Percentiles rank a stretch among this genome's conserved stretches.
phyloP scores from a whole-genome alignment of 1,140 invertebrate species.

The Hormaphis cornu region DNA sequence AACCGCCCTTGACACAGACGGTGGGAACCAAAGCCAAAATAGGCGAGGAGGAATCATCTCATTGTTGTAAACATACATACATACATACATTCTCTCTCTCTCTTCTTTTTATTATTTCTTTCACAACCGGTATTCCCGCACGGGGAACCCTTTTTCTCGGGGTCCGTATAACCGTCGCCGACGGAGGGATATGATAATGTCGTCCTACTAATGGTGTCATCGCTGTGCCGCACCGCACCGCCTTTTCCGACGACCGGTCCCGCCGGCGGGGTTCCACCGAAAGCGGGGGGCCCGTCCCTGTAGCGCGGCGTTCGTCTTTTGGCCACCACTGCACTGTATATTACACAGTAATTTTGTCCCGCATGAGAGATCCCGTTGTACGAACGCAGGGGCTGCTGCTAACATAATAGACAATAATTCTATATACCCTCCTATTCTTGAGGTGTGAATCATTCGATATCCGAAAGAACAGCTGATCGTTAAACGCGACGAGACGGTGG shows the following conservation, averaged over 20 bases:
- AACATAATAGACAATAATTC: constrained; percentile 12
- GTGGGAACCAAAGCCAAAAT: constrained; percentile 32
- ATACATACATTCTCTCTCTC: constrained; percentile 10
- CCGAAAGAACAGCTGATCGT: constrained; percentile 23
- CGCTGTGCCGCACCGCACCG: too few relatives aligned
- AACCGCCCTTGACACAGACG: constrained; percentile 30
- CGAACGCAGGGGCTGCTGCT: constrained; percentile 1
- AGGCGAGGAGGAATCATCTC: constrained; percentile 26
- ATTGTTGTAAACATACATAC: too few relatives aligned
- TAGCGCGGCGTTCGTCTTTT: not conserved
- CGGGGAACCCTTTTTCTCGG: constrained; percentile 16
- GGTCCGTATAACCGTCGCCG: constrained; percentile 24
- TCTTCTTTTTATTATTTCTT: constrained; percentile 2
- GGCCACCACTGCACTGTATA: not conserved
- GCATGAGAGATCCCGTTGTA: constrained; percentile 29
- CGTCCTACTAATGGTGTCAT: constrained; percentile 33
- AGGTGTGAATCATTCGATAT: constrained; percentile 30
- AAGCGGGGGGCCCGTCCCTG: not conserved
- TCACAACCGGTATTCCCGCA: constrained; percentile 23
- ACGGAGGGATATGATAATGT: constrained; percentile 29
- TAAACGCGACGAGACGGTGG: not conserved
- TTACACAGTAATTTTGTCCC: constrained; percentile 23
- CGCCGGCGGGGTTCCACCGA: not conserved
- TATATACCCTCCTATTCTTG: constrained; percentile 20
- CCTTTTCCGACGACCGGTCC: constrained; percentile 7